Conservation (phyloP, 1,140 invertebrate genomes). For the Calosoma granatense region DNA sequence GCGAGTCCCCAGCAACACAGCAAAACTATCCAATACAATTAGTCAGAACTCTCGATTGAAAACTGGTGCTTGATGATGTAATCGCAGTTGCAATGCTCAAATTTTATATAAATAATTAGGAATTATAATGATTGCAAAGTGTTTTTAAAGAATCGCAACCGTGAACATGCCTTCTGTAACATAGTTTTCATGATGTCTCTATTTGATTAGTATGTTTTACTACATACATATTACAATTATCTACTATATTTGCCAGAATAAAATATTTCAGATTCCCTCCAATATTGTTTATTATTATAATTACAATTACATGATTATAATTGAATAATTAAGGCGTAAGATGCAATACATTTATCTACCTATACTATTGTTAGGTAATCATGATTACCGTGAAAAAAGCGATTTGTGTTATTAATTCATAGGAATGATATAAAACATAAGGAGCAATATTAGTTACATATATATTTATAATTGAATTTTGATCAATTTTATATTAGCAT, state of each 20-base stretch:
- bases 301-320: background rate
- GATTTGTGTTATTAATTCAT: conserved; percentile 8
- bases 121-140: background rate
- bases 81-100: background rate
- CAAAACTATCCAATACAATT: background rate
- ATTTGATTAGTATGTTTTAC: too few species aligned
- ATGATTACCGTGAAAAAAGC: background rate
- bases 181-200: background rate
- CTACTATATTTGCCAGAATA: too few species aligned
- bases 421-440: background rate
- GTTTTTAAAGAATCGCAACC: background rate
- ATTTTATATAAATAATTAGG: background rate
- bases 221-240: too few species aligned
- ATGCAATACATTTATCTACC: background rate
- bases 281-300: background rate
- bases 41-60: background rate
- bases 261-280: conserved; percentile 2
- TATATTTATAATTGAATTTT: background rate
- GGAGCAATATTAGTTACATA: conserved; percentile 6
- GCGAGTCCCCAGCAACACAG: background rate
- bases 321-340: too few species aligned
- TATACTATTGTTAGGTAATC: background rate
- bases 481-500: background rate
- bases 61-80: background rate
- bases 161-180: background rate